phyloP scores from a whole-genome alignment of 2,113 vertebrate genomes.

The Dasyornis broadbenti region DNA sequence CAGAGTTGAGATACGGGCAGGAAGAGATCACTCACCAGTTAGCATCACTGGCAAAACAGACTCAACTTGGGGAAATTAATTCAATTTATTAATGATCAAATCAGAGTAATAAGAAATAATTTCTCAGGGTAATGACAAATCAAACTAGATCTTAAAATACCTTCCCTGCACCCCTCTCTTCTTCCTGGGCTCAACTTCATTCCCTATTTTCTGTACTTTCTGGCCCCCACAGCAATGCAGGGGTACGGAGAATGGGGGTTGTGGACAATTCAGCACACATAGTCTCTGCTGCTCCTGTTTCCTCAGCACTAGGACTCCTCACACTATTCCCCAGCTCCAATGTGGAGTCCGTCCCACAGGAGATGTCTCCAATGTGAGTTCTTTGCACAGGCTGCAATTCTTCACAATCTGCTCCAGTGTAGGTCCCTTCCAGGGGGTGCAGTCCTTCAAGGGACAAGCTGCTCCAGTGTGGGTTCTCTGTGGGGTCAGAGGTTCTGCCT shows the following conservation, averaged over 20 bases:
- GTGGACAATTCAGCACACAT: not conserved
- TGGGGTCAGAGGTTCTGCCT: not conserved
- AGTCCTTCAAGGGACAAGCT: not conserved
- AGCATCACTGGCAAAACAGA: not conserved
- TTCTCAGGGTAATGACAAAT: not conserved
- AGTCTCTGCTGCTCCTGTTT: not conserved
- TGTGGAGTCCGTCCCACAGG: not conserved
- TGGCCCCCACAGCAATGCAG: not conserved
- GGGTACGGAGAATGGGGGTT: not conserved
- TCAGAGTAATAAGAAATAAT: not conserved
- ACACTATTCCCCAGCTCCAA: not conserved
- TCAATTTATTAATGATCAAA: not conserved
- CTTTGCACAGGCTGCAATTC: not conserved
- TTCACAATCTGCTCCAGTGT: not conserved
- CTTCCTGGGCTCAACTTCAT: not conserved
- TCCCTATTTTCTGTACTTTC: not conserved
- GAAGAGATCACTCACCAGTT: not conserved
- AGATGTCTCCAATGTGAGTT: not conserved
- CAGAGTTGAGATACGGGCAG: not conserved
- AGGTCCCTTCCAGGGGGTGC: rapidly evolving
- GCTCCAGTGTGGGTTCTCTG: not conserved
- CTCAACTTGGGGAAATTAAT: not conserved
- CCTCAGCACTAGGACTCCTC: not conserved
- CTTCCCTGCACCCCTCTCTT: not conserved
- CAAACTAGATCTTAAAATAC: not conserved